Conservation (phyloP, 2,888 invertebrate genomes). For the Rotaria socialis region DNA sequence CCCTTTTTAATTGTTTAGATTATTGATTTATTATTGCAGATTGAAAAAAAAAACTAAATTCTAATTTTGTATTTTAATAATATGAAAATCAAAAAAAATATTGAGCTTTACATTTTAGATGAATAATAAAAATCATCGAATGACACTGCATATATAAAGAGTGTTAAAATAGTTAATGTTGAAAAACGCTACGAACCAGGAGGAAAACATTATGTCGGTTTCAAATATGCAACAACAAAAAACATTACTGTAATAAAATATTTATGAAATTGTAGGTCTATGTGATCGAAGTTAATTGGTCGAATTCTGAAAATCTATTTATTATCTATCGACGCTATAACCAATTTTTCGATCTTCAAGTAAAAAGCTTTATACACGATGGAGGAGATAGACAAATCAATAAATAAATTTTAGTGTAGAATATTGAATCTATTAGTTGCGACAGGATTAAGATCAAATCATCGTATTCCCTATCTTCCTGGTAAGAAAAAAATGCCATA, state of each 20-base stretch:
- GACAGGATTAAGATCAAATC: conserved; percentile 47
- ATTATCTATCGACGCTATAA: conserved; percentile 56
- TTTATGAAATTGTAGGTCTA: conserved; percentile 49
- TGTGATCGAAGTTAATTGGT: conserved; percentile 55
- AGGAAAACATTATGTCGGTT: neutral
- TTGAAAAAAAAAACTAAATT: no score
- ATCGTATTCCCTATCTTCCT: conserved; percentile 54
- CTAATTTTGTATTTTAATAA: no score
- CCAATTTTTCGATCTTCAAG: conserved; percentile 57
- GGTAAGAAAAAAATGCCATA: conserved; percentile 51
- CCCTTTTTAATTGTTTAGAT: no score
- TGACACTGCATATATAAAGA: neutral
- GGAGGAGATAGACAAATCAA: no score
- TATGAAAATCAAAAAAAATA: no score
- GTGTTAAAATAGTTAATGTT: neutral
- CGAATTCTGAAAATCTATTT: conserved; percentile 50
- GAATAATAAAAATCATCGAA: neutral
- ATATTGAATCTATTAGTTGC: conserved; percentile 54
- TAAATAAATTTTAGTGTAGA: conserved; percentile 49
- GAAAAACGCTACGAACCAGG: conserved; percentile 27
- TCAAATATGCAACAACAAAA: neutral
- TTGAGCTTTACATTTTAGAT: neutral
- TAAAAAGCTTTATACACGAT: conserved; percentile 44
- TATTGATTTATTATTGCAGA: no score
- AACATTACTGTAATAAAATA: neutral